Evolutionary conservation across 2,113 vertebrate species (phyloP), one percentile per base, ranked within the genome.

Genomic region (Halichoeres trimaculatus): DNA sequence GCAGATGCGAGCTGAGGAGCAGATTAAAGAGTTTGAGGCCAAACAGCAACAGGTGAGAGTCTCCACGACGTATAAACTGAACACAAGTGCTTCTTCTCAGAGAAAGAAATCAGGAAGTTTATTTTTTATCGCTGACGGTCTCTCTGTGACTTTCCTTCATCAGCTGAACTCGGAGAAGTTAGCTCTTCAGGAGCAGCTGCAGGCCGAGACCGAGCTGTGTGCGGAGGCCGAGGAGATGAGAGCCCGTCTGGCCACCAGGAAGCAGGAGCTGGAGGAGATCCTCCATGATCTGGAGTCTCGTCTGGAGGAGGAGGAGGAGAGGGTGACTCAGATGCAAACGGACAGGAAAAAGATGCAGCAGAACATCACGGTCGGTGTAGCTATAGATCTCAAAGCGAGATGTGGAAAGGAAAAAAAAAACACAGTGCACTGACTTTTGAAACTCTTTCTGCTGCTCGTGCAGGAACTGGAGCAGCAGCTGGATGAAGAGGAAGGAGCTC

Each of bases 341-440:
- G 98, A 99, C 61, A 98, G 95, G 88, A 99, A 96, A 86, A 99
- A 99, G 85, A 99, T 99, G 98, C 97, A 98, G 75, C 97, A 98
- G 79, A 99, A 98, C 69, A 98, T 99, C 77, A 95, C 95, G 86
- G 98, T 98, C 81, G 51, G 78, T 84, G 0, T 68, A 22, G 8
- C 48, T 12, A 9, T 20, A 3, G 3, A 1, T 12, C 30, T 30
- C 6, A 20, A 69, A 17, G 30, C 1, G 20, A 3, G 53, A 48
- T 52, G 35, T 22, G 48, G 6, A 16, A 43, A 16, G 14, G 5
- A 16, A 16, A 16, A 17, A 43, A 5, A 7, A 45, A 16, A 19
- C 14, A 43, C n/a, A n/a, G n/a, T 8, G 34, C 8, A 12, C 62
- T n/a, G 50, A 54, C 2, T 7, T 34, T 10, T 3, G 8, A 30